Evolutionary conservation across 2,797 vertebrate species (phyloP).

Genomic region (Buceros bicornis): DNA sequence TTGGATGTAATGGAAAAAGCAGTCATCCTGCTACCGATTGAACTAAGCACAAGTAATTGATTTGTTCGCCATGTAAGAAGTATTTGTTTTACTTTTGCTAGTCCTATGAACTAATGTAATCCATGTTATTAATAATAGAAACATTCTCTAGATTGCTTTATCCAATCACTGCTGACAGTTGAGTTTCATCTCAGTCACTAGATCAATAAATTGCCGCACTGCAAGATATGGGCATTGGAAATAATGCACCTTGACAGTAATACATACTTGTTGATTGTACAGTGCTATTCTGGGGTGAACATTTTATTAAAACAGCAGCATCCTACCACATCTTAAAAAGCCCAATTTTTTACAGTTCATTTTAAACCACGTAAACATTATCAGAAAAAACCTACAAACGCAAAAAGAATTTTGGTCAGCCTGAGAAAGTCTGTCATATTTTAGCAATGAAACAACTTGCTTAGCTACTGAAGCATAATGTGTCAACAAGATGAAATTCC

Average conservation of each 20-base stretch:
- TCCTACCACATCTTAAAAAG: not conserved
- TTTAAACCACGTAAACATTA: not conserved
- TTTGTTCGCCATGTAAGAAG: not conserved
- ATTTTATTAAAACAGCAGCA: not conserved
- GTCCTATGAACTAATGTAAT: not conserved
- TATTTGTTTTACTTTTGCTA: constrained; percentile 25
- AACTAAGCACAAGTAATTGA: not conserved
- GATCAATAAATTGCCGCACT: not conserved
- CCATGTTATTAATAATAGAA: constrained; percentile 16
- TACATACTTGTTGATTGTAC: not conserved
- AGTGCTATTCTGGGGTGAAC: not conserved
- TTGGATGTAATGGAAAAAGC: not conserved
- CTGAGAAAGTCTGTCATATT: constrained; percentile 46
- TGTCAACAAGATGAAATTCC: constrained; percentile 59
- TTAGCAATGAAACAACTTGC: constrained; percentile 54
- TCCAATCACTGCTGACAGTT: not conserved
- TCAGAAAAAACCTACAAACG: not conserved
- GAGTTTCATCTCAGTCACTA: constrained; percentile 1
- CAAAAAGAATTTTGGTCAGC: not conserved
- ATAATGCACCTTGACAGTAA: not conserved
- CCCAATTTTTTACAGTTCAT: not conserved
- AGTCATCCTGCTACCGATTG: not conserved
- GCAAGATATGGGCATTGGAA: not conserved
- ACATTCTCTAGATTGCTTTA: not conserved
- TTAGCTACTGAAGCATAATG: constrained; percentile 50